Base-by-base conservation (phyloP, 2,797 vertebrate species). In the Tenualosa thibaudeaui region DNA sequence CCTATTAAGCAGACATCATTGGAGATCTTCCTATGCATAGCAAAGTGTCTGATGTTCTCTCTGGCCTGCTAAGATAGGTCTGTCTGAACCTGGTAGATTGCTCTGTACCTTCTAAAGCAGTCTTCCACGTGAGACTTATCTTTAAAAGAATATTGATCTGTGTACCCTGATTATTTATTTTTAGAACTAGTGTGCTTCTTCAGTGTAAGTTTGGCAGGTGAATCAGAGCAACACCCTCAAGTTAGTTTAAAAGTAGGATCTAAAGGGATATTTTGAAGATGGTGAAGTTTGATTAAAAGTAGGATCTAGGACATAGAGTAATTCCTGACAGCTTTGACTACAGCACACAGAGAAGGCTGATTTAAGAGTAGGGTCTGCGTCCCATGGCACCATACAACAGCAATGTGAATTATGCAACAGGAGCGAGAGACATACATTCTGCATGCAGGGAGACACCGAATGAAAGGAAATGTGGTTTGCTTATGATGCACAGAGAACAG, bases 331-430 rank as follows among this genome's bases (percentile, higher is more conserved):
- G 71, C 15, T 37, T 15, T 78, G 54, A 19, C 17, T 56, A 17
- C 37, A 2, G 17, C 15, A 26, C 62, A 19, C 15, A 78, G 37
- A 78, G 6, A 37, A 46, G 19, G 40, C 17, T 81, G 13, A 51
- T 86, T 53, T 51, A 13, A 82, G 19, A 12, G 17, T 49, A 84
- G 60, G 65, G 62, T n/a, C 62, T 50, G 51, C 26, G 0, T 82
- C 62, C 22, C 54, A 56, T 60, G 56, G 51, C 60, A 49, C 26
- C 82, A 26, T 54, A 86, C 62, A 86, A n/a, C 60, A 82, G 62
- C 49, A 50, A n/a, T 31, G 75, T 83, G 54, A 81, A 81, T 84
- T 82, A 84, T 84, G 75, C 60, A 86, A 24, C 17, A 50, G 49
- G 49, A 65, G 17, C 43, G 37, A 78, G 17, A 78, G 13, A 46